Evolutionary conservation across 2,113 vertebrate genomes (phyloP).

Genomic region (Dipodomys merriami): DNA sequence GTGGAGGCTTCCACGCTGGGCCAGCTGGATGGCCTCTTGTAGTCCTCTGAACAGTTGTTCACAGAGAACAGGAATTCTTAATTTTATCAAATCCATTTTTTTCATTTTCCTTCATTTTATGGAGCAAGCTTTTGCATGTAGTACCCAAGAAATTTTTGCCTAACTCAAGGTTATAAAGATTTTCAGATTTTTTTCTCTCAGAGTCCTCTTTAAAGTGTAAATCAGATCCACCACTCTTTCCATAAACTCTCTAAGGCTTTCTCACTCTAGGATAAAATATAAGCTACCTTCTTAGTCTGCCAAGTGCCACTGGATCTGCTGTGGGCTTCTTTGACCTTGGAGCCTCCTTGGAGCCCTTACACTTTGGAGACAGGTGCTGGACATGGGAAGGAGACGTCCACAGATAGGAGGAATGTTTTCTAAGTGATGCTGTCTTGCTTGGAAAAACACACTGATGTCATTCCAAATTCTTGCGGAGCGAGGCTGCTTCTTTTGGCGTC

Average conservation of each 20-base stretch:
- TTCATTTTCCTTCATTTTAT: not conserved
- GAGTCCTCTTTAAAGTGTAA: slow-evolving; percentile 46
- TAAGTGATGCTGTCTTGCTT: slow-evolving; percentile 17
- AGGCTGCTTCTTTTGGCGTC: slow-evolving; percentile 24
- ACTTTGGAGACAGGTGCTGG: not conserved
- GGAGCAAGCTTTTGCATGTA: not conserved
- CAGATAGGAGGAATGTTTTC: slow-evolving; percentile 7
- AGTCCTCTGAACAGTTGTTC: slow-evolving; percentile 26
- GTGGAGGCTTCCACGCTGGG: not conserved
- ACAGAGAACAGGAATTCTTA: slow-evolving; percentile 18
- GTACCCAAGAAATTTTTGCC: slow-evolving; percentile 21
- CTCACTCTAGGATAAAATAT: not conserved
- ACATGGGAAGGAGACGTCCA: not conserved
- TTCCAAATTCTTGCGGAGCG: slow-evolving; percentile 36
- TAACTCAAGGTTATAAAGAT: slow-evolving; percentile 45
- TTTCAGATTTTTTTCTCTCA: slow-evolving; percentile 30
- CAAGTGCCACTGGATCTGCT: not conserved
- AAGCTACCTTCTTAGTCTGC: not conserved
- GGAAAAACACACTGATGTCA: slow-evolving; percentile 50
- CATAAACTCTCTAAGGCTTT: slow-evolving; percentile 12
- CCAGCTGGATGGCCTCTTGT: not conserved
- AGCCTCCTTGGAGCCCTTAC: not conserved
- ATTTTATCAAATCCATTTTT: slow-evolving; percentile 39
- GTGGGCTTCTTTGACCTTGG: not conserved
- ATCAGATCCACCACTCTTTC: not conserved